Base-by-base conservation (phyloP, 2,113 vertebrate genomes). In the Oryzias melastigma region DNA sequence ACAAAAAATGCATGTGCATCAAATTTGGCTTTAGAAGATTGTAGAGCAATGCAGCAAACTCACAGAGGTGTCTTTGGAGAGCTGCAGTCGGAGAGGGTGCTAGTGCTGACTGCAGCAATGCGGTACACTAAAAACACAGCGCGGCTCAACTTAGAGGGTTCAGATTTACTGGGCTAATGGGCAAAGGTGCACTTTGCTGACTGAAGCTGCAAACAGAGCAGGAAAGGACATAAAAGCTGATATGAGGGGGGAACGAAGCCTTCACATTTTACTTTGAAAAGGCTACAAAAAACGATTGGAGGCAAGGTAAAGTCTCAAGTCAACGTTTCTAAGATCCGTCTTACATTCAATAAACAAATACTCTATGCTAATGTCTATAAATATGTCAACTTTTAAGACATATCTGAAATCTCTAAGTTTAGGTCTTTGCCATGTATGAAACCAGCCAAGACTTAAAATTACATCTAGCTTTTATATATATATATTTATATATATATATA, bases 71-170 rank as follows among this genome's bases (percentile, higher is more conserved):
- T 54, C 75, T 74, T 79, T 57, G 66, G 75, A 78, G 79, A 76
- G 72, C 77, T 84, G 84, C 75, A 78, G 73, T 72, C 59, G 48
- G 65, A 77, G 53, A 71, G 55, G 67, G 67, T 65, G 73, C 59
- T 75, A 81, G 67, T 80, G 73, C 73, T 82, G 79, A 86, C 88
- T 87, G 86, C 89, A 90, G 87, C 89, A 90, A 73, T 89, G 90
- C 87, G 78, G 86, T 82, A 89, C 71, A 76, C 66, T 58, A 80
- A 78, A 67, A 64, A 74, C 80, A 77, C 56, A 58, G 76, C 80
- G 75, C 62, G 68, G 75, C 81, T 80, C 67, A 73, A 85, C 77
- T 84, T 80, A 49, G 64, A 80, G 72, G 68, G 75, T 76, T 86
- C 79, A 78, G 78, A 86, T 88, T 85, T 85, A 85, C 82, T 83